Evolutionary conservation across 2,797 vertebrate species (phyloP).

Genomic region (Sphaeramia orbicularis): DNA sequence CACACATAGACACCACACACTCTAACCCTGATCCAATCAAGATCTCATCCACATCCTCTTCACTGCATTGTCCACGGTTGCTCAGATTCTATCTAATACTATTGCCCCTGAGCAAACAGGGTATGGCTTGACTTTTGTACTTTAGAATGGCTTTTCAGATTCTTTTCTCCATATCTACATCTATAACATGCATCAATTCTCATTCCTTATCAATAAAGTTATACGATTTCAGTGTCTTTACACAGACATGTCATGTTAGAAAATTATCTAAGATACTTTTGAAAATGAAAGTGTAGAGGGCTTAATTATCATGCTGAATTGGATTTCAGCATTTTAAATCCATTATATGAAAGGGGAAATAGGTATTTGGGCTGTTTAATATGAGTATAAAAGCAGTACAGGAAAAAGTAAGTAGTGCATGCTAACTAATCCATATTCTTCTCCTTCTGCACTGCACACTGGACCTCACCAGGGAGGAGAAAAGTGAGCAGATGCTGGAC

Average conservation of each 20-base stretch:
- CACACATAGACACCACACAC: slow-evolving; percentile 15
- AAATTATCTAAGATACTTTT: too few relatives aligned
- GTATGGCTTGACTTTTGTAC: slow-evolving; percentile 16
- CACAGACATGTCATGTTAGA: too few relatives aligned
- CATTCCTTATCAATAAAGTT: not conserved
- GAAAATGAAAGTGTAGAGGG: not conserved
- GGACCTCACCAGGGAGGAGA: slow-evolving; percentile 88
- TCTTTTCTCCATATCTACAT: not conserved
- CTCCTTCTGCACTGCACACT: slow-evolving; percentile 14
- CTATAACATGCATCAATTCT: not conserved
- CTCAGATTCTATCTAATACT: slow-evolving; percentile 22
- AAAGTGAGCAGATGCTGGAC: slow-evolving; percentile 93
- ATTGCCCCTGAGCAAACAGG: slow-evolving; percentile 42
- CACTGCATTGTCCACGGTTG: slow-evolving; percentile 31
- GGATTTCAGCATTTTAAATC: not conserved
- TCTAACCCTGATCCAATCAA: slow-evolving; percentile 52
- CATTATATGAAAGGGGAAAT: not conserved
- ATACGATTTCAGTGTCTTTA: too few relatives aligned
- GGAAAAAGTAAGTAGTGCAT: not conserved
- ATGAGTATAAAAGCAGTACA: not conserved
- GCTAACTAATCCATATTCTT: not conserved
- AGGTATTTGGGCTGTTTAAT: not conserved
- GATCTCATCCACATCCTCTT: slow-evolving; percentile 34
- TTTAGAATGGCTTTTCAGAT: slow-evolving; percentile 17
- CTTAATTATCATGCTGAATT: not conserved